These are phyloP conservation scores for Hemistola chrysoprasaria DNA, from an alignment of 2,888 invertebrate genomes.

Conservation along the genomic window DNA sequence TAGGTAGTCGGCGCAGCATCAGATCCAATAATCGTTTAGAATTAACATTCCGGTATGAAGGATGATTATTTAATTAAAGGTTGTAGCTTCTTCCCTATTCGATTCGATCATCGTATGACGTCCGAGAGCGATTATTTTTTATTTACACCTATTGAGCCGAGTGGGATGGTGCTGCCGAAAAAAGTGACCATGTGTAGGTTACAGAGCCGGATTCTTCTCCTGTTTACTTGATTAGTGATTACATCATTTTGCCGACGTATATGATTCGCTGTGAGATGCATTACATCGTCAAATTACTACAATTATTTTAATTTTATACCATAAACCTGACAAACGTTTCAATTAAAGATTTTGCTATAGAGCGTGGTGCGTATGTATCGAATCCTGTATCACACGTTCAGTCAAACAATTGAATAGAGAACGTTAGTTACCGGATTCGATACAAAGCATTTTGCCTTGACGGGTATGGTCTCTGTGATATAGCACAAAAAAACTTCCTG, in stretches of 20 bases:
- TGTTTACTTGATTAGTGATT: slow-evolving; percentile 53
- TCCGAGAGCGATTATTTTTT: slow-evolving; percentile 37
- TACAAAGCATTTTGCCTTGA: slow-evolving; percentile 60
- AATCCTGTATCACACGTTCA: slow-evolving; percentile 27
- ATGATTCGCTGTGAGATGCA: slow-evolving; percentile 51
- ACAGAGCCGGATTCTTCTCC: slow-evolving; percentile 72
- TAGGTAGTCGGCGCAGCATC: slow-evolving; percentile 6
- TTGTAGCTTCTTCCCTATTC: slow-evolving; percentile 43
- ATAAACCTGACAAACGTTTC: slow-evolving; percentile 13
- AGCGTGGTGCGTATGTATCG: slow-evolving; percentile 18
- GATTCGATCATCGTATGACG: slow-evolving; percentile 48
- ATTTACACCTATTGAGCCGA: slow-evolving; percentile 31
- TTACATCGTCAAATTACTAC: slow-evolving; percentile 11
- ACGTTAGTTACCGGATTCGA: slow-evolving; percentile 37
- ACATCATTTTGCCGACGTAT: slow-evolving; percentile 69
- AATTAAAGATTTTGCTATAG: slow-evolving; percentile 2
- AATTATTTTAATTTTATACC: slow-evolving; percentile 1
- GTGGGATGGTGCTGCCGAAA: slow-evolving; percentile 63
- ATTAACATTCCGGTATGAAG: slow-evolving; percentile 46
- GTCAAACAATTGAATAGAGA: slow-evolving; percentile 25
- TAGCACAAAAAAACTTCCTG: slow-evolving; percentile 58
- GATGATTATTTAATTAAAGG: slow-evolving; percentile 45
- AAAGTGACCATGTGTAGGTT: slow-evolving; percentile 72
- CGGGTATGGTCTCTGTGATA: slow-evolving; percentile 51
- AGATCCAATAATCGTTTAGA: slow-evolving; percentile 35